Evolutionary conservation across 2,888 invertebrate species (phyloP).

Genomic region (Orgyia antiqua): DNA sequence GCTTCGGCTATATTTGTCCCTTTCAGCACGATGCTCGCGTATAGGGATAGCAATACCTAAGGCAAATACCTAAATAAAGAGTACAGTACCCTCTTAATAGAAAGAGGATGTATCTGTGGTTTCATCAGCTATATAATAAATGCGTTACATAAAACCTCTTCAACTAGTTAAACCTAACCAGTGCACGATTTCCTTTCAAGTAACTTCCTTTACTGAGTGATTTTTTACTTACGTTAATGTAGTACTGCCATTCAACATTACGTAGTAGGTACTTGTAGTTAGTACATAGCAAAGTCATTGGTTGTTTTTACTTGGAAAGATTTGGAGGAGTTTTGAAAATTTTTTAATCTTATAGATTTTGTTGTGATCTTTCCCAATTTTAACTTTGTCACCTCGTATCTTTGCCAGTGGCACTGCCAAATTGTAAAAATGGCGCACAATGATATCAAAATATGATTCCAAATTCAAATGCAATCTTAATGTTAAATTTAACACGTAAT

Average conservation of each 20-base stretch:
- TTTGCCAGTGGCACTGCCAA: background rate
- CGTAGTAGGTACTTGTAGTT: too few species aligned
- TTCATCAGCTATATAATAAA: constrained; percentile 8
- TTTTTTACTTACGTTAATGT: background rate
- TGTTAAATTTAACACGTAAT: too few species aligned
- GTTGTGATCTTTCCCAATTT: constrained; percentile 1
- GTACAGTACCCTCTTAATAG: too few species aligned
- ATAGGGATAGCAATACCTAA: too few species aligned
- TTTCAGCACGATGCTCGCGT: too few species aligned
- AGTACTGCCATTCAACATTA: background rate
- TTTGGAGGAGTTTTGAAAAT: constrained; percentile 1
- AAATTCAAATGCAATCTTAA: too few species aligned
- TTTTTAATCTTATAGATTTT: constrained; percentile 3
- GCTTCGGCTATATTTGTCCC: too few species aligned
- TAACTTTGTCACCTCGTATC: constrained; percentile 1
- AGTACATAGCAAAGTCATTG: too few species aligned
- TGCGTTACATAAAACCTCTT: constrained; percentile 8
- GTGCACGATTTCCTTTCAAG: constrained; percentile 20
- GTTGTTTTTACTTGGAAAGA: too few species aligned
- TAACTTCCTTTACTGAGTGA: constrained; percentile 9
- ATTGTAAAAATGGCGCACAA: background rate
- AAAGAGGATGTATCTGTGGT: constrained; percentile 25
- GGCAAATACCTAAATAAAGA: too few species aligned
- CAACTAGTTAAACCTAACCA: constrained; percentile 17
- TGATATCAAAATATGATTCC: too few species aligned